A percentile compares a stretch with the other conserved stretches of the same genome.
phyloP scores from a whole-genome alignment of 1,140 invertebrate genomes.

The Subanguina moxae region DNA sequence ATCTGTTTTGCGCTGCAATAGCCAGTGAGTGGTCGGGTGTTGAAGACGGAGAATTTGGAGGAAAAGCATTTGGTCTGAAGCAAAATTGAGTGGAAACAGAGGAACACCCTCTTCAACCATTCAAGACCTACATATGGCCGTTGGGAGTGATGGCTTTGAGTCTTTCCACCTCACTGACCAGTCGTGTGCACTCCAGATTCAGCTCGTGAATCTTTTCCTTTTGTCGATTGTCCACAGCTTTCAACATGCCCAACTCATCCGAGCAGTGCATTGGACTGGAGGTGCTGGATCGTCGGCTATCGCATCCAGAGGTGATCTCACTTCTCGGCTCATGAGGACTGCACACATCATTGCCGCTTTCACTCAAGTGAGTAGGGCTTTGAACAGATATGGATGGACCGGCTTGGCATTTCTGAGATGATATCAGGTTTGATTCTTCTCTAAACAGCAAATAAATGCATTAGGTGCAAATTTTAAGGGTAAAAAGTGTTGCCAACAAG shows the following conservation, averaged over 20 bases:
- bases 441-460: not conserved
- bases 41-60: not conserved
- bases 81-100: not conserved
- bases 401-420: not conserved
- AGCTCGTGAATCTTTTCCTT: constrained; percentile 36
- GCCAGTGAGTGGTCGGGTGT: not conserved
- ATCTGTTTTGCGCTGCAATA: constrained; percentile 25
- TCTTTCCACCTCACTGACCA: constrained; percentile 9
- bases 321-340: not conserved
- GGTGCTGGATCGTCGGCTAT: constrained; percentile 14
- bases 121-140: constrained; percentile 2
- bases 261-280: constrained; percentile 10
- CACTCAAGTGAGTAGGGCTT: not conserved
- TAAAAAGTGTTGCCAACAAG: too few species aligned
- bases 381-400: not conserved
- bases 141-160: constrained; percentile 5
- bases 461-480: too few species aligned
- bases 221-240: constrained; percentile 38
- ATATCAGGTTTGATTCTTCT: not conserved
- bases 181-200: constrained; percentile 3
- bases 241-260: constrained; percentile 33
- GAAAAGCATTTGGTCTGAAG: constrained; percentile 2
- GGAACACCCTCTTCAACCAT: not conserved
- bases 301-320: not conserved
- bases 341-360: not conserved